These are phyloP conservation scores for Tetranychus piercei DNA, from an alignment of 2,888 invertebrate species.

Conservation along the genomic window DNA sequence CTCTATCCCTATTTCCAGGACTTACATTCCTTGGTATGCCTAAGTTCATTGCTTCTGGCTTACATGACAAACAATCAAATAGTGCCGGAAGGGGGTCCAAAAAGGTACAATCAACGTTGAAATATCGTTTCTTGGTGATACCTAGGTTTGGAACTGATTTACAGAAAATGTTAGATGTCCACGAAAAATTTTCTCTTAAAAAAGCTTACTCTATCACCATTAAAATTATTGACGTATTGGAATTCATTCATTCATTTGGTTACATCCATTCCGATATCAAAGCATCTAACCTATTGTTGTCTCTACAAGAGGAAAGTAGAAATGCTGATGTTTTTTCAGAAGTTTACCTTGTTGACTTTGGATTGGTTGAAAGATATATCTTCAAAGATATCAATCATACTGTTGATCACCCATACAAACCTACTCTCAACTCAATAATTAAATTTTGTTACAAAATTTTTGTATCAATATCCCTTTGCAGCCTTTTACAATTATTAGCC, in stretches of 20 bases:
- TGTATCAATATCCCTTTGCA: too few relatives aligned
- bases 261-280: constrained; percentile 96
- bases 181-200: constrained; percentile 50
- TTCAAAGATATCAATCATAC: too few relatives aligned
- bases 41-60: constrained; percentile 68
- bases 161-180: constrained; percentile 51
- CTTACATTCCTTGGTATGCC: constrained; percentile 64
- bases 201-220: constrained; percentile 57
- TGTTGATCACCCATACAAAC: too few relatives aligned
- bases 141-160: constrained; percentile 72
- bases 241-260: constrained; percentile 75
- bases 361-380: constrained; percentile 64
- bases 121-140: constrained; percentile 76
- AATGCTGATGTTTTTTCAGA: constrained; percentile 13
- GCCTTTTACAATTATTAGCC: too few relatives aligned
- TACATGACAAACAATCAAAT: constrained; percentile 40
- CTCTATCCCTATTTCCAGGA: constrained; percentile 11
- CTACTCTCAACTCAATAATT: too few relatives aligned
- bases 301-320: not conserved
- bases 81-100: not conserved
- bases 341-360: constrained; percentile 76
- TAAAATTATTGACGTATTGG: constrained; percentile 71
- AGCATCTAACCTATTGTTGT: constrained; percentile 73
- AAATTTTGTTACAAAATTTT: too few relatives aligned
- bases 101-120: not conserved